phyloP scores from a whole-genome alignment of 2,797 vertebrate species.

The Alauda arvensis region DNA sequence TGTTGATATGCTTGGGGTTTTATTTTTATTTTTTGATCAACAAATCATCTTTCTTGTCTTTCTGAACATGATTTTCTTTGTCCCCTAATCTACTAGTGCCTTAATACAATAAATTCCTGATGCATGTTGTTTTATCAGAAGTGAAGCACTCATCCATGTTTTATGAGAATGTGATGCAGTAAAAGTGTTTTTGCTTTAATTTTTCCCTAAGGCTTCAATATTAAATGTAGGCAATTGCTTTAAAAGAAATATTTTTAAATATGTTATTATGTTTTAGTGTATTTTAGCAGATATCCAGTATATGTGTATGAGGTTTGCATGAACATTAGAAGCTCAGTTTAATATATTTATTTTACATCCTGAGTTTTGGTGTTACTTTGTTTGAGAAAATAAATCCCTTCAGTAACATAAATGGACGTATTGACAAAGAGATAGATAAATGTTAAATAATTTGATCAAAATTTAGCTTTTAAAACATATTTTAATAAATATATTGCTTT shows the following conservation, averaged over 20 bases:
- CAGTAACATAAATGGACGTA: background rate
- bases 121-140: background rate
- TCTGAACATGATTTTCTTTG: background rate
- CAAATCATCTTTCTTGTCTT: background rate
- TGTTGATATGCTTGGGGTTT: background rate
- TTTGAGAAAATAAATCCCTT: background rate
- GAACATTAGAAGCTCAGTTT: background rate
- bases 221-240: conserved; percentile 4
- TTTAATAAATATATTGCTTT: background rate
- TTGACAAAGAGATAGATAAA: background rate
- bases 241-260: conserved; percentile 16
- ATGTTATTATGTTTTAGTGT: conserved; percentile 6
- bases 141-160: background rate
- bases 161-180: background rate
- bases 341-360: background rate
- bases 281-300: background rate
- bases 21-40: background rate
- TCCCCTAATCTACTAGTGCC: background rate
- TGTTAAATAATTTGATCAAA: background rate
- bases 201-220: conserved; percentile 31
- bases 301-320: background rate
- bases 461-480: background rate
- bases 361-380: background rate
- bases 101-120: conserved; percentile 2
- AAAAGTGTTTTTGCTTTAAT: conserved; percentile 14